phyloP scores from a whole-genome alignment of 2,113 vertebrate species.

The Clinocottus analis region DNA sequence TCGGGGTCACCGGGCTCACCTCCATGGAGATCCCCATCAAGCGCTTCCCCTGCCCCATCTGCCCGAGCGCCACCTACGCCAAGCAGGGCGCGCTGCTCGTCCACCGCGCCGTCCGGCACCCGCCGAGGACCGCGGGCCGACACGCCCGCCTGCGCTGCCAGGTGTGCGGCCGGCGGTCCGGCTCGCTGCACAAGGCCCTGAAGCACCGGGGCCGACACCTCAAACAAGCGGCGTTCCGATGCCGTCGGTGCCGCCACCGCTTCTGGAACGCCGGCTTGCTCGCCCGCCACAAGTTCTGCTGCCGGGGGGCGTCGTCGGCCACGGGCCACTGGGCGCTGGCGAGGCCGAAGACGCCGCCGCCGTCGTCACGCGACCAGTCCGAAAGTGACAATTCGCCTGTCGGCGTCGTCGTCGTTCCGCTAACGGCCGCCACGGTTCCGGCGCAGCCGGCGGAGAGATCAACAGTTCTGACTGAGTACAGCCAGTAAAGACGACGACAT shows the following conservation, averaged over 20 bases:
- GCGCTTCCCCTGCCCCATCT: slow-evolving; percentile 82
- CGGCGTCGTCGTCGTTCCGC: not conserved
- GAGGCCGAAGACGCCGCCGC: slow-evolving; percentile 53
- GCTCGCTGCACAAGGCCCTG: slow-evolving; percentile 86
- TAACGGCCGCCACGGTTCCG: slow-evolving; percentile 44
- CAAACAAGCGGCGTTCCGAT: slow-evolving; percentile 76
- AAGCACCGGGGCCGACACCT: slow-evolving; percentile 84
- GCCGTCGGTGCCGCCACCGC: slow-evolving; percentile 77
- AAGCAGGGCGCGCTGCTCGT: slow-evolving; percentile 76
- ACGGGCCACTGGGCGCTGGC: slow-evolving; percentile 61
- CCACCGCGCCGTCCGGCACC: slow-evolving; percentile 80
- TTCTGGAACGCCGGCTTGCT: slow-evolving; percentile 83
- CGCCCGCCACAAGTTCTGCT: slow-evolving; percentile 79
- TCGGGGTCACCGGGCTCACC: slow-evolving; percentile 74
- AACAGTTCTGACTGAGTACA: slow-evolving; percentile 79
- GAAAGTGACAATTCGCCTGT: slow-evolving; percentile 45
- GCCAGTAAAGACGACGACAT: slow-evolving; percentile 63
- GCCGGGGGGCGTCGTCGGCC: slow-evolving; percentile 64
- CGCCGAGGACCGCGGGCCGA: slow-evolving; percentile 74
- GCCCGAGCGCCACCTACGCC: slow-evolving; percentile 79
- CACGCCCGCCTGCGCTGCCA: slow-evolving; percentile 83
- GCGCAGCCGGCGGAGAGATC: slow-evolving; percentile 71
- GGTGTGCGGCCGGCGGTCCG: slow-evolving; percentile 87
- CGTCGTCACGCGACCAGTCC: slow-evolving; percentile 21
- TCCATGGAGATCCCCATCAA: slow-evolving; percentile 79